phyloP scores from a whole-genome alignment of 53 echinoderm and acorn worm genomes.

The Patiria pectinifera region DNA sequence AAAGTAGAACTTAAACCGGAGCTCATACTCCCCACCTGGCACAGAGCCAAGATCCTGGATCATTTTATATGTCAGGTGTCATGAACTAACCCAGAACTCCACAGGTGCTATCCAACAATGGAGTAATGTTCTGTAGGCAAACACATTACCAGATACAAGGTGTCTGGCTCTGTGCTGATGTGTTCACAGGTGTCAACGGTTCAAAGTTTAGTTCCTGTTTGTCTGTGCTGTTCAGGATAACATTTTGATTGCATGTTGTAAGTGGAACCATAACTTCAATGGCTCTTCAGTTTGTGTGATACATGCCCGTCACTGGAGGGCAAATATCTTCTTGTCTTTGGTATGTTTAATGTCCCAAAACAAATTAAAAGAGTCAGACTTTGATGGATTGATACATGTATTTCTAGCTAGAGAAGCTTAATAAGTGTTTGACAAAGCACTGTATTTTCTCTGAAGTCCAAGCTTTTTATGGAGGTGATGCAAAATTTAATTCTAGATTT shows the following conservation, averaged over 20 bases:
- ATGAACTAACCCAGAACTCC: background rate
- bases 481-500: too few species aligned
- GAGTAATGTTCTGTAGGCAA: slow-evolving; percentile 11
- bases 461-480: too few species aligned
- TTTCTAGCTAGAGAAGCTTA: too few species aligned
- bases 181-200: slow-evolving; percentile 25
- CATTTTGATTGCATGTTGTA: background rate
- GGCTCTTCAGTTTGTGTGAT: background rate
- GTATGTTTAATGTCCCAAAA: background rate
- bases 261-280: background rate
- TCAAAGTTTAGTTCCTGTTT: slow-evolving; percentile 38
- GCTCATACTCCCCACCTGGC: background rate
- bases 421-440: too few species aligned
- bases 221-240: background rate
- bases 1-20: background rate
- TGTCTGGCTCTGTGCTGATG: background rate
- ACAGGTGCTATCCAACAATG: slow-evolving; percentile 35
- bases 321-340: background rate
- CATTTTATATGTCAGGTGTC: background rate
- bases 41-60: background rate
- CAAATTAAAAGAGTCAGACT: background rate
- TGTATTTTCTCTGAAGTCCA: too few species aligned
- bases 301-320: background rate
- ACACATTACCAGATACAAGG: slow-evolving; percentile 20
- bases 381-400: background rate